Evolutionary conservation across 2,888 invertebrate genomes (phyloP).

Genomic region (Coremacera marginata): DNA sequence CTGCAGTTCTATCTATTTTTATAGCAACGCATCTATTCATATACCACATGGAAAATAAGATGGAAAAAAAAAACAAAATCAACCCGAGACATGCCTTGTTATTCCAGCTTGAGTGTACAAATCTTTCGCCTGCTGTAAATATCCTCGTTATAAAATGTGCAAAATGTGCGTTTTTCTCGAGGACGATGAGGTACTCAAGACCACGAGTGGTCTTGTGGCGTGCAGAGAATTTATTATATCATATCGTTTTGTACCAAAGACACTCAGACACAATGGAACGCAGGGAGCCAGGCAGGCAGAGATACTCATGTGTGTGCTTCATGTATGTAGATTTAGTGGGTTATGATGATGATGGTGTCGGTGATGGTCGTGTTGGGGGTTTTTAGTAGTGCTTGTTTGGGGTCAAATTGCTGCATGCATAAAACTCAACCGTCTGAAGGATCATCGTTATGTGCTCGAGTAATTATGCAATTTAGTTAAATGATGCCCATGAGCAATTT

Average conservation of each 20-base stretch:
- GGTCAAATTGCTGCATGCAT: neutral
- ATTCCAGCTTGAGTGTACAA: neutral
- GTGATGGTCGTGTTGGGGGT: neutral
- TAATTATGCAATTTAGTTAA: constrained; percentile 34
- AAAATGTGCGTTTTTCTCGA: constrained; percentile 22
- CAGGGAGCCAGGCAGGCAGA: neutral
- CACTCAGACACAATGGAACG: constrained; percentile 1
- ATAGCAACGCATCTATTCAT: too few species aligned
- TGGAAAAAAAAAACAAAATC: too few species aligned
- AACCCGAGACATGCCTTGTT: neutral
- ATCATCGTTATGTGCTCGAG: constrained; percentile 27
- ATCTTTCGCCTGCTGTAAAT: neutral
- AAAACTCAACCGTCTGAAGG: constrained; percentile 9
- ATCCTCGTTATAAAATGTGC: constrained; percentile 17
- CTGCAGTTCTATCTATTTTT: too few species aligned
- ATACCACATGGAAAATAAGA: too few species aligned
- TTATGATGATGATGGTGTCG: neutral
- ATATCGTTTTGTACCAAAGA: too few species aligned
- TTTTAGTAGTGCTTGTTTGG: neutral
- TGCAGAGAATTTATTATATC: constrained; percentile 10
- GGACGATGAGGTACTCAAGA: constrained; percentile 14
- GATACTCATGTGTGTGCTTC: neutral
- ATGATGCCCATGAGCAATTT: constrained; percentile 14
- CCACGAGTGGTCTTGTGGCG: constrained; percentile 22
- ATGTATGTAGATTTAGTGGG: neutral